Evolutionary conservation across 23 tunicate species (phyloP).

Genomic region (Aplidium turbinatum): DNA sequence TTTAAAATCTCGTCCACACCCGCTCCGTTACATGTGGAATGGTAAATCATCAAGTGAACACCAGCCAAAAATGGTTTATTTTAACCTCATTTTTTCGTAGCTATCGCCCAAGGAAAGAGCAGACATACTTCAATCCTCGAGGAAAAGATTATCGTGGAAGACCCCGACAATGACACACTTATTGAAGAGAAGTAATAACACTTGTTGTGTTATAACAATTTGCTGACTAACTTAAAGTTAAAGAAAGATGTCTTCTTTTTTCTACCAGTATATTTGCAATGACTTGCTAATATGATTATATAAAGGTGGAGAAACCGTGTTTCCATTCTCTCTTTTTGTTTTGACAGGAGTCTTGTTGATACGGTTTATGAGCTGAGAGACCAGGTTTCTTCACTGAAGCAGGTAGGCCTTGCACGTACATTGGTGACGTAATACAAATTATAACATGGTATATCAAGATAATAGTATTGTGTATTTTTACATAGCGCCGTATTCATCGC

Average conservation of each 20-base stretch:
- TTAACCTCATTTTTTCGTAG: constrained; percentile 7
- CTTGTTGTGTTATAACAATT: too few relatives aligned
- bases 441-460: background rate
- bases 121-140: constrained; percentile 79
- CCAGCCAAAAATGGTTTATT: background rate
- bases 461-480: background rate
- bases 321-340: background rate
- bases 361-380: constrained; percentile 87
- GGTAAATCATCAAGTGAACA: background rate
- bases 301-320: too few relatives aligned
- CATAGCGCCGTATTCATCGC: background rate
- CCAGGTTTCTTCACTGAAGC: constrained; percentile 46
- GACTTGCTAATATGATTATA: too few relatives aligned
- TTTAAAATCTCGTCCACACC: too few relatives aligned
- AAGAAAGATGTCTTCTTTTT: too few relatives aligned
- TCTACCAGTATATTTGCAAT: too few relatives aligned
- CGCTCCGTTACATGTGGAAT: too few relatives aligned
- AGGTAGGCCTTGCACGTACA: constrained; percentile 31
- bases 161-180: constrained; percentile 66
- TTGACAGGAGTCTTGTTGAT: constrained; percentile 78
- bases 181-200: too few relatives aligned
- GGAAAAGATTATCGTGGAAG: constrained; percentile 86
- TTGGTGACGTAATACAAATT: too few relatives aligned
- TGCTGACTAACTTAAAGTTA: too few relatives aligned
- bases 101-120: constrained; percentile 33